Evolutionary conservation across 2,888 invertebrate species (phyloP), one percentile per base, ranked within the genome.

Genomic region (Leucania comma): DNA sequence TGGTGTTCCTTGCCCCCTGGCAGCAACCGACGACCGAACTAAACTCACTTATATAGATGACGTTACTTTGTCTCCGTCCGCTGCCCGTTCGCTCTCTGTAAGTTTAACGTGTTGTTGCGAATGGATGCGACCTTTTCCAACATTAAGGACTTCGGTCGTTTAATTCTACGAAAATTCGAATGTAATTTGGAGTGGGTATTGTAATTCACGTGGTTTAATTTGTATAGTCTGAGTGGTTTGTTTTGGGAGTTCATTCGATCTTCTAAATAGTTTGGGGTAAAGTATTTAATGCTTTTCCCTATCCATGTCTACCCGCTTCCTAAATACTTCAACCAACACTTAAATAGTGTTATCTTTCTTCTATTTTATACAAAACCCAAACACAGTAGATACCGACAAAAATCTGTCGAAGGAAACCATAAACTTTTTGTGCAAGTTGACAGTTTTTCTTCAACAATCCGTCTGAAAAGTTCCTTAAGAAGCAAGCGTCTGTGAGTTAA

Each of bases 31-130:
- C 78, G 74, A 83, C 83, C 78, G 84, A 87, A 88, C 88, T 87
- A 85, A 89, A 87, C 88, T 86, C 87, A 76, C 78, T 86, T 86
- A 88, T 94, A 95, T 95, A 95, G 93, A 95, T 95, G 94, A 89
- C 88, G 85, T 80, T 90, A 86, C 91, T 95, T 93, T 92, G 92
- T 95, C 93, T 92, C 86, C 87, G 94, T 95, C 95, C 82, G 82
- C 84, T 88, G 89, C 88, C 87, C 90, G 89, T 90, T 92, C 84
- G 89, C 87, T 88, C 89, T 90, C 89, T 90, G 90, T 90, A 90
- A 90, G 89, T 92, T 90, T 88, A 90, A 89, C 88, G 87, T 88
- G 88, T 88, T 89, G 89, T 88, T 89, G 84, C 83, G 87, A 90
- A 90, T 88, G 77, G 82, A 82, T 78, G 87, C 86, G 89, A 90